These are phyloP conservation scores for Polietes domitor DNA, from an alignment of 2,888 invertebrate genomes.

Conservation along the genomic window DNA sequence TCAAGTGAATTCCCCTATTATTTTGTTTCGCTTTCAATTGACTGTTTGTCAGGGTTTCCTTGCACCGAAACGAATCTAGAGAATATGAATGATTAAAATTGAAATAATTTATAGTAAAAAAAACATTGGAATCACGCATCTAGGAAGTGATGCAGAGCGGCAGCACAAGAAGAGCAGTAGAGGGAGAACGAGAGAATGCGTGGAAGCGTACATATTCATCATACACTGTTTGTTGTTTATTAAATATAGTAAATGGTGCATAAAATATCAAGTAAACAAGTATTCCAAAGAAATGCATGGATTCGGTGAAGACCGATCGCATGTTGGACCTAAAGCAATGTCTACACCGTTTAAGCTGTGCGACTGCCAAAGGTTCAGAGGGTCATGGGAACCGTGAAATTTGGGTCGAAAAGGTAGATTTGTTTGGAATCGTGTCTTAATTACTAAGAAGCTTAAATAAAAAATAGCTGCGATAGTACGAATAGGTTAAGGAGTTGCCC, in stretches of 20 bases:
- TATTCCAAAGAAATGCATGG: no score
- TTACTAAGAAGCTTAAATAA: no score
- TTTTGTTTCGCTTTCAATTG: neutral
- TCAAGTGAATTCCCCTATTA: neutral
- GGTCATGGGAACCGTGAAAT: no score
- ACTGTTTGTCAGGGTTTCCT: constrained; percentile 47
- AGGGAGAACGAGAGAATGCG: neutral
- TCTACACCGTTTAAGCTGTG: no score
- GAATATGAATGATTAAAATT: constrained; percentile 6
- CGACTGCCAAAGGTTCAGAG: no score
- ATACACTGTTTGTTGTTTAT: constrained; percentile 34
- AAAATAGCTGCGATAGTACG: no score
- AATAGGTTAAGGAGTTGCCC: no score
- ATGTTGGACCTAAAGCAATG: no score
- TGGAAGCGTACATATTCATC: neutral
- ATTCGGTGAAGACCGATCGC: no score
- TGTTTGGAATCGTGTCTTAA: no score
- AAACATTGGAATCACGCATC: constrained; percentile 63
- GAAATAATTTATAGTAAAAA: neutral
- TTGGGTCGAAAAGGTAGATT: no score
- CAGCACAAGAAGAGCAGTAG: constrained; percentile 44
- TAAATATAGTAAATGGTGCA: constrained; percentile 64
- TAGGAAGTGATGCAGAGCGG: constrained; percentile 61
- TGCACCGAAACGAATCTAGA: constrained; percentile 19
- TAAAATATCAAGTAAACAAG: constrained; percentile 25